These are phyloP conservation scores for Scytalopus superciliaris DNA, from an alignment of 2,113 vertebrate species.

Conservation along the genomic window DNA sequence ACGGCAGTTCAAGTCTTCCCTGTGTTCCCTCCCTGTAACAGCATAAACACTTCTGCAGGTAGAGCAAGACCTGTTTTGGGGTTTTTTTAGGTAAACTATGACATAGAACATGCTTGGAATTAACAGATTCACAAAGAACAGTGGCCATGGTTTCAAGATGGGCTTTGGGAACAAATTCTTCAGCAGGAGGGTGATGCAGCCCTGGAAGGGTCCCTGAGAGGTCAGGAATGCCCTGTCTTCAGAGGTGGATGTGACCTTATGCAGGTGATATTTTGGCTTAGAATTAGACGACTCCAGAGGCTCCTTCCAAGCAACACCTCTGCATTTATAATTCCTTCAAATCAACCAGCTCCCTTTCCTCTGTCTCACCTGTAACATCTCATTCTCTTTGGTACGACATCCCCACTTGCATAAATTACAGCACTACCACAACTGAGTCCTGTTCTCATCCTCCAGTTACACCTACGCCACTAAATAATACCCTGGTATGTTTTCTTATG, in stretches of 20 bases:
- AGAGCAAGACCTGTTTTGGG: not conserved
- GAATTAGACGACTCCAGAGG: fast-evolving
- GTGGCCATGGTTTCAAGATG: not conserved
- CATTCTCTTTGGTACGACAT: not conserved
- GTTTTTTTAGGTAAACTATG: not conserved
- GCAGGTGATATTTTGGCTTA: not conserved
- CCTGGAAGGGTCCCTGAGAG: not conserved
- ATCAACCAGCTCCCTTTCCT: not conserved
- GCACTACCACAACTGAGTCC: not conserved
- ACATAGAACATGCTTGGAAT: fast-evolving
- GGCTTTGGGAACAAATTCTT: not conserved
- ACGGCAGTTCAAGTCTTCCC: not conserved
- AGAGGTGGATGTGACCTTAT: fast-evolving
- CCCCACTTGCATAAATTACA: not conserved
- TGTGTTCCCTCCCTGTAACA: not conserved
- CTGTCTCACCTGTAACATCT: not conserved
- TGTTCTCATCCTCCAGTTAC: not conserved
- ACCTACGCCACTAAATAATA: not conserved
- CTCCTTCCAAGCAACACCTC: not conserved
- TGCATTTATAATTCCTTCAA: not conserved
- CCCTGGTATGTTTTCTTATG: not conserved
- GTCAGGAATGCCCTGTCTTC: not conserved
- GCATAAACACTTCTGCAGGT: fast-evolving
- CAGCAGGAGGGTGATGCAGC: not conserved
- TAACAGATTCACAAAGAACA: not conserved